phyloP scores from a whole-genome alignment of 2,797 vertebrate species.

The Parauchenoglanis ngamensis region DNA sequence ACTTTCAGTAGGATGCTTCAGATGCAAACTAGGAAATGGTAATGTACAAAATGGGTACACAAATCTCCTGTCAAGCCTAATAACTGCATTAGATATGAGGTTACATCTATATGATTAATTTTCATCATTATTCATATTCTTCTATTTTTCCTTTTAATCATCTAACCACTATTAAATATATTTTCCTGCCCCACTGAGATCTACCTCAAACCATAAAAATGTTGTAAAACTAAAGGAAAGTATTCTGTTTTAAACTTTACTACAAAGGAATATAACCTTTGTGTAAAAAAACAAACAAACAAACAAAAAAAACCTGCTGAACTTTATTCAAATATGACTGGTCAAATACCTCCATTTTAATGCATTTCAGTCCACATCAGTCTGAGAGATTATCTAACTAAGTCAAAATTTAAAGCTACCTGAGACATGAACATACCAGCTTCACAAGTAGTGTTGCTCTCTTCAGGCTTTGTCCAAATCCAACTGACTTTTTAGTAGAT shows the following conservation, averaged over 20 bases:
- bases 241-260: slow-evolving; percentile 60
- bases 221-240: slow-evolving; percentile 62
- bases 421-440: slow-evolving; percentile 33
- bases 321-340: slow-evolving; percentile 39
- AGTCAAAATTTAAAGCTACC: slow-evolving; percentile 42
- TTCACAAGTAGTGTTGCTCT: slow-evolving; percentile 12
- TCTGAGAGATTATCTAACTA: slow-evolving; percentile 28
- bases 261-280: slow-evolving; percentile 49
- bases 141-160: slow-evolving; percentile 65
- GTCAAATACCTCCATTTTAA: slow-evolving; percentile 52
- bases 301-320: slow-evolving; percentile 55
- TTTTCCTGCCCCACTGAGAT: slow-evolving; percentile 67
- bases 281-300: slow-evolving; percentile 15
- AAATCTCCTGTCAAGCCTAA: slow-evolving; percentile 61
- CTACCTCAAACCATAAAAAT: slow-evolving; percentile 80
- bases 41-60: slow-evolving; percentile 55
- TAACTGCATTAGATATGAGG: slow-evolving; percentile 45
- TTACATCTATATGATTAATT: slow-evolving; percentile 64
- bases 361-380: slow-evolving; percentile 29
- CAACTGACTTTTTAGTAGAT: slow-evolving; percentile 34
- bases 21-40: slow-evolving; percentile 57
- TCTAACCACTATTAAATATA: slow-evolving; percentile 72
- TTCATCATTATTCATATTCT: slow-evolving; percentile 54
- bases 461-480: slow-evolving; percentile 19
- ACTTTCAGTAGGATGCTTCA: slow-evolving; percentile 54